Evolutionary conservation across 1,140 invertebrate species (phyloP), one percentile per base, ranked within the genome.

Genomic region (Drosophila asahinai): DNA sequence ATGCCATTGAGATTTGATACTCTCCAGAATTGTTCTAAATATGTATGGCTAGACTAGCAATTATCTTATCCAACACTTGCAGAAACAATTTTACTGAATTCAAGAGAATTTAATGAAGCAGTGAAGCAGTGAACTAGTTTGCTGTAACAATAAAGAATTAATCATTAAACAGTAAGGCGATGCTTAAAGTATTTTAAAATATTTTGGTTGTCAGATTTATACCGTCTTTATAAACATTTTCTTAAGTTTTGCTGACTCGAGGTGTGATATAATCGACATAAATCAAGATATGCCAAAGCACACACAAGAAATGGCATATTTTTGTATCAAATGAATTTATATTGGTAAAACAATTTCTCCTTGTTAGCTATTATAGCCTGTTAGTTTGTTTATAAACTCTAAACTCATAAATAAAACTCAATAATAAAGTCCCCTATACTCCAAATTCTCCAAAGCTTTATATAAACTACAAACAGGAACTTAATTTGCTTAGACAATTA

Each of bases 401-500:
- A 19, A 51, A 30, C 25, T 30, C 6, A 5, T 19, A 36, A 15
- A 19, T 3, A 54, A 38, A 14, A 17, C 0, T 15, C 0, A 14
- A 0, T 38, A 38, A 55, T 19, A 55, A 54, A 54, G 7, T 38
- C 11, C 12, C 33, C 25, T 45, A 15, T 15, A 3, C 22, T 5
- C 19, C 14, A 25, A 14, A 14, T 12, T 25, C 12, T 27, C 1
- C 5, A 45, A 58, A 19, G 5, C 33, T 14, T n/a, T 66, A 27
- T 22, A 65, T 48, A 30, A 40, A 40, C 60, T 27, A 36, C 47
- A 51, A 51, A 52, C 15, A 33, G 15, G 6, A 38, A 65, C 63
- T 66, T 17, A 42, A 72, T 59, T 73, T 51, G 70, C 25, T 72
- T 63, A 62, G 58, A 17, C 58, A 63, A 66, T 63, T 45, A 66